These are phyloP conservation scores for Aspiorhynchus laticeps DNA, from an alignment of 2,113 vertebrate species.

Conservation along the genomic window DNA sequence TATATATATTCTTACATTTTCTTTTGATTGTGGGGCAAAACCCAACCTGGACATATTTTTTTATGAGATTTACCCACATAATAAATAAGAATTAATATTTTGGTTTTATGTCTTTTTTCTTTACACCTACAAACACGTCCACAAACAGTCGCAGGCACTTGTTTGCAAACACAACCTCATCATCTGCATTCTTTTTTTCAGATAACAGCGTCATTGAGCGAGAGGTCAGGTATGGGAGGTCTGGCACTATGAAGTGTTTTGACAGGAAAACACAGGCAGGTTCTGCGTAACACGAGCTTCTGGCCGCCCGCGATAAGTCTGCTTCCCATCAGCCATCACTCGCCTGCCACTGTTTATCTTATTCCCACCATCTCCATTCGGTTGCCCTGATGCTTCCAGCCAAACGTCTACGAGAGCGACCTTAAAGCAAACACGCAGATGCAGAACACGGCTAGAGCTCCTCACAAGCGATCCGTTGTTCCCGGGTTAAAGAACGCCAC, in stretches of 20 bases:
- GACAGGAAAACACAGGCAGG: conserved; percentile 50
- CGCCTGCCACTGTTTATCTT: conserved; percentile 39
- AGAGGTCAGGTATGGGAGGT: conserved; percentile 49
- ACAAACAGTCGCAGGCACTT: background rate
- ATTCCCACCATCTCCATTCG: conserved; percentile 29
- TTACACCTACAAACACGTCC: conserved; percentile 7
- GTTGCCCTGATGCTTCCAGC: background rate
- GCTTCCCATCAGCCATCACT: conserved; percentile 52
- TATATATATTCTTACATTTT: too few relatives aligned
- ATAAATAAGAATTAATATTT: background rate
- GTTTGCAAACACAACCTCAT: conserved; percentile 42
- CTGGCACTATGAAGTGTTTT: conserved; percentile 49
- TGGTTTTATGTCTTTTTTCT: background rate
- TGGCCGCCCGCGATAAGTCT: conserved; percentile 47
- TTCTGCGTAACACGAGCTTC: conserved; percentile 39
- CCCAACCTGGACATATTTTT: background rate
- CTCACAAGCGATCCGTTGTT: conserved; percentile 37
- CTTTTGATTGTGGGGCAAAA: background rate
- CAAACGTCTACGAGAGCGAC: background rate
- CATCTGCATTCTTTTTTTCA: conserved; percentile 25
- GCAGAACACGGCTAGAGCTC: conserved; percentile 20
- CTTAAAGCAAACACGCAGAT: background rate
- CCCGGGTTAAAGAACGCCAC: conserved; percentile 29
- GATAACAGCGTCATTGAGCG: conserved; percentile 32
- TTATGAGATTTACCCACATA: background rate